These are phyloP conservation scores for Acleris emargana DNA, from an alignment of 2,888 invertebrate genomes.

Conservation along the genomic window DNA sequence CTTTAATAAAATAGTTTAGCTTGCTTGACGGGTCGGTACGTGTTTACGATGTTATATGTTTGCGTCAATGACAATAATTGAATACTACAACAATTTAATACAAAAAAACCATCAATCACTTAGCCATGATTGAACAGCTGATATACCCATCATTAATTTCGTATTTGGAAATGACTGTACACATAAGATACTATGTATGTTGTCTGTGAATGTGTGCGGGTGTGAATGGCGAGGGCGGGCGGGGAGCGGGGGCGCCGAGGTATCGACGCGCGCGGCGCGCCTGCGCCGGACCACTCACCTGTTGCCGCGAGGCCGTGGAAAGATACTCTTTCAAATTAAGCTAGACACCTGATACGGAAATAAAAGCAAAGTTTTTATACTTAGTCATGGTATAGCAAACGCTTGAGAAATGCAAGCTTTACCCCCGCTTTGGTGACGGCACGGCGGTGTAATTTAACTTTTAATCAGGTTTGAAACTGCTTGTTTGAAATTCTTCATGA, in stretches of 20 bases:
- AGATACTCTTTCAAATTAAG: slow-evolving; percentile 80
- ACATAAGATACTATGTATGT: slow-evolving; percentile 42
- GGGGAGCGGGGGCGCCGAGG: slow-evolving; percentile 52
- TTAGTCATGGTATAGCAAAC: slow-evolving; percentile 29
- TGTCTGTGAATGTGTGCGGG: slow-evolving; percentile 60
- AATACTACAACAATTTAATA: not conserved
- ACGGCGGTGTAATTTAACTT: not conserved
- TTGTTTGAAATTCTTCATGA: not conserved
- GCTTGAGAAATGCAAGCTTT: slow-evolving; percentile 12
- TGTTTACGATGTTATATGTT: not conserved
- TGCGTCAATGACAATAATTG: not conserved
- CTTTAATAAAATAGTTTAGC: too few relatives aligned
- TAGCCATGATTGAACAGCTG: slow-evolving; percentile 6
- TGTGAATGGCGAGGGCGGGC: slow-evolving; percentile 70
- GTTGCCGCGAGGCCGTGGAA: slow-evolving; percentile 81
- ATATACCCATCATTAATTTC: slow-evolving; percentile 39
- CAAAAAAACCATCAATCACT: not conserved
- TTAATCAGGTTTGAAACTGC: not conserved
- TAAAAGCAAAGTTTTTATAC: slow-evolving; percentile 64
- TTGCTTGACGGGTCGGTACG: not conserved
- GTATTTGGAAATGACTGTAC: slow-evolving; percentile 37
- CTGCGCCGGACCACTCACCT: slow-evolving; percentile 74
- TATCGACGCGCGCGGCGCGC: slow-evolving; percentile 79
- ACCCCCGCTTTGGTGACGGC: not conserved
- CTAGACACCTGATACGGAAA: slow-evolving; percentile 77